Conservation (phyloP, 92 coral and sea anemone species). For the Siderastrea radians region DNA sequence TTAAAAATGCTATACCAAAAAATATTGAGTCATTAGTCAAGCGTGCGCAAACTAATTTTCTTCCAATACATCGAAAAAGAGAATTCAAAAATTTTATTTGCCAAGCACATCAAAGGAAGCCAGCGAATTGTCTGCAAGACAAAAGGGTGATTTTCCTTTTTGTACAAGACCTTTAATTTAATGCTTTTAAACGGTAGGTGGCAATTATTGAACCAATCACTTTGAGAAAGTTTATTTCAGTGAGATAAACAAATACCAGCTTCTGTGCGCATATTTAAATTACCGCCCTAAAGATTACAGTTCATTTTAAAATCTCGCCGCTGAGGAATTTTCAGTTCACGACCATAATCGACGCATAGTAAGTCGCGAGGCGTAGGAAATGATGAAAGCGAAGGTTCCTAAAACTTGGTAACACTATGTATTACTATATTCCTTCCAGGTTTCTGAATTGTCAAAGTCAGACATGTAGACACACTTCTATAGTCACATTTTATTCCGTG, state of each 20-base stretch:
- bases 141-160: neutral
- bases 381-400: neutral
- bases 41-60: neutral
- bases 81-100: neutral
- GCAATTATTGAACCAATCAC: constrained; percentile 37
- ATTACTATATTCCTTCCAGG: neutral
- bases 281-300: constrained; percentile 33
- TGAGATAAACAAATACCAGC: constrained; percentile 27
- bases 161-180: neutral
- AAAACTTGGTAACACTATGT: neutral
- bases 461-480: neutral
- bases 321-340: constrained; percentile 19
- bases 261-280: constrained; percentile 28
- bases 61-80: neutral
- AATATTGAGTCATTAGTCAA: neutral
- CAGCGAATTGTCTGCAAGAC: neutral
- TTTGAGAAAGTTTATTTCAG: constrained; percentile 5
- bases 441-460: too few species aligned
- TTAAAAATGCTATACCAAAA: constrained; percentile 1
- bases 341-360: neutral
- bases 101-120: neutral
- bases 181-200: constrained; percentile 8
- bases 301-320: constrained; percentile 14
- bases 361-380: neutral
- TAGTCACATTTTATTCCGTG: neutral